These are phyloP conservation scores for Australoheros facetus DNA, from an alignment of 2,797 vertebrate species.

Conservation along the genomic window DNA sequence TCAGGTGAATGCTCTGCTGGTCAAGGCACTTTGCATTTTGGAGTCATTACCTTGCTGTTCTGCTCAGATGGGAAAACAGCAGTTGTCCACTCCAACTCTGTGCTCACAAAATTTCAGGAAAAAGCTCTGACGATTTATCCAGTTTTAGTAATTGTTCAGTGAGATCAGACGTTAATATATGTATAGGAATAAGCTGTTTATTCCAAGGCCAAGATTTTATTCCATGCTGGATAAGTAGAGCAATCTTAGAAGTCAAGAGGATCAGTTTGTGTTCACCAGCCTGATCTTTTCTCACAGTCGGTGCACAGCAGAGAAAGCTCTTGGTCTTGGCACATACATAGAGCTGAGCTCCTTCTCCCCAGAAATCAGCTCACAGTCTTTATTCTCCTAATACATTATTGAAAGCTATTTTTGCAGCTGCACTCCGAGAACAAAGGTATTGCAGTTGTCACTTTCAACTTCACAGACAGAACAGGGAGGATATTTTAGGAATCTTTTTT, in stretches of 20 bases:
- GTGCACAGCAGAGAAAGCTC: constrained; percentile 44
- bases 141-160: constrained; percentile 13
- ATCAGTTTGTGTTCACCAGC: constrained; percentile 52
- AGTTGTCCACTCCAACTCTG: background rate
- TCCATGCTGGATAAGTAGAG: constrained; percentile 38
- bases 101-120: constrained; percentile 24
- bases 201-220: constrained; percentile 25
- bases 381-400: constrained; percentile 78
- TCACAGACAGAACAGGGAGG: constrained; percentile 56
- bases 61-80: background rate
- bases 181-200: constrained; percentile 35
- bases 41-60: constrained; percentile 51
- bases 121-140: constrained; percentile 21
- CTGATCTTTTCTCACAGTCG: constrained; percentile 33
- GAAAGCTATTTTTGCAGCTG: constrained; percentile 75
- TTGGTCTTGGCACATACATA: constrained; percentile 34
- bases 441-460: constrained; percentile 73
- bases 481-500: constrained; percentile 68
- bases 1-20: constrained; percentile 61
- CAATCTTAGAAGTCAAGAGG: constrained; percentile 44
- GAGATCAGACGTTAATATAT: constrained; percentile 22
- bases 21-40: constrained; percentile 57
- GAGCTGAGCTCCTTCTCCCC: constrained; percentile 35
- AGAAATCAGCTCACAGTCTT: constrained; percentile 67
- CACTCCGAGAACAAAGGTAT: constrained; percentile 73